Base-by-base conservation (phyloP, 2,113 vertebrate species). In the Microcebus tavaratra region DNA sequence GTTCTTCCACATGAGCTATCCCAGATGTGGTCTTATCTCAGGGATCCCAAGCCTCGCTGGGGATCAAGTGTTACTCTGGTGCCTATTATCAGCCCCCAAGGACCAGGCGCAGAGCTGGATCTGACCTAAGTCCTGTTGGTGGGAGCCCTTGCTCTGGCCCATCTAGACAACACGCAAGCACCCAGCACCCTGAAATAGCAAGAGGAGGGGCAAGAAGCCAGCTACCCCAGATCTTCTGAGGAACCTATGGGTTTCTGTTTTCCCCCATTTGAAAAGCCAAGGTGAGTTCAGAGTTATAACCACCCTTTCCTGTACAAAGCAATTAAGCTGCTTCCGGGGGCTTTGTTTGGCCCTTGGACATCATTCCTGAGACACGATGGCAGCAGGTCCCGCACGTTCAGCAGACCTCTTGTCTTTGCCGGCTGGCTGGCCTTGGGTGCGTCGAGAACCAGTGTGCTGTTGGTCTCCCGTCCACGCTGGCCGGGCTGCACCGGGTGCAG, bases 281-380 rank as follows among this genome's bases (percentile, higher is more conserved):
- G 29, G 14, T 93, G 29, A 29, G 42, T 83, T 81, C 27, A 90
- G 23, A 95, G 95, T 97, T 93, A 94, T 91, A 98, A 97, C 93
- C 95, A 98, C 97, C 76, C 90, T 98, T 98, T 97, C 93, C 70
- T 91, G 94, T 94, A 93, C 95, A 98, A 96, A 97, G 95, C 86
- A 96, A 84, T 96, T 97, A 93, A 97, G 96, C 85, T 97, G 94
- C 97, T 95, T 95, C 95, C 87, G 92, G 92, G 95, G 94, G 97
- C 97, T 98, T 85, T 70, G 34, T 82, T 98, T 95, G 96, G 97
- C 86, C 95, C 96, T 96, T 94, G 97, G 96, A 97, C 86, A 91
- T 70, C 0, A 1, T 94, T 98, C 96, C 96, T 96, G 86, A 97
- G 98, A 97, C 94, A 96, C 17, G 76, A 97, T 90, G 82, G 94